Percentiles rank a stretch among this genome's conserved stretches.
phyloP scores from a whole-genome alignment of 2,113 vertebrate genomes.

The Ceratotherium simum region DNA sequence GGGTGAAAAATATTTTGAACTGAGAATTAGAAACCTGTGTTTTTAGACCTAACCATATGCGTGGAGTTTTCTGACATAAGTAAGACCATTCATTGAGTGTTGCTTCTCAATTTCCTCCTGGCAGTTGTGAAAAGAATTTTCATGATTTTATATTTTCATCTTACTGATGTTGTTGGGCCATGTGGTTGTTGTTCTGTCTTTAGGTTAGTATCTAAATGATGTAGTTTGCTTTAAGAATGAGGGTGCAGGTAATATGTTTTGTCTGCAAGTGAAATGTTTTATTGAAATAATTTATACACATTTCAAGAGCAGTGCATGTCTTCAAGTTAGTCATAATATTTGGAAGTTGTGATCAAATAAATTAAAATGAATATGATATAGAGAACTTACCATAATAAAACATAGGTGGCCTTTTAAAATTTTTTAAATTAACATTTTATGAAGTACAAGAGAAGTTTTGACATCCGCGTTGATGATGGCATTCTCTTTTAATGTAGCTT shows the following conservation, averaged over 20 bases:
- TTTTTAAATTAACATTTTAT: constrained; percentile 60
- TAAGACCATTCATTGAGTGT: neutral
- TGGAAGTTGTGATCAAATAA: constrained; percentile 50
- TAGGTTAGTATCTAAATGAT: constrained; percentile 8
- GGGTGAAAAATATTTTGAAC: neutral
- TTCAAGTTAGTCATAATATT: constrained; percentile 24
- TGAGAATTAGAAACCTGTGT: neutral
- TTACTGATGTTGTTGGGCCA: neutral
- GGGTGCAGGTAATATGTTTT: neutral
- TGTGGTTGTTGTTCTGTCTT: neutral
- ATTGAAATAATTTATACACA: constrained; percentile 1
- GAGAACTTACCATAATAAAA: neutral
- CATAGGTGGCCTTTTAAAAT: neutral
- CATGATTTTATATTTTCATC: constrained; percentile 30
- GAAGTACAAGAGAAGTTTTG: constrained; percentile 71
- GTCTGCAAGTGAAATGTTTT: constrained; percentile 20
- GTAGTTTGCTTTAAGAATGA: constrained; percentile 33
- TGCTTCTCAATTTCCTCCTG: neutral
- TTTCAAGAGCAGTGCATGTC: neutral
- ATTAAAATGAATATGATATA: constrained; percentile 30
- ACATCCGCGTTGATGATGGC: constrained; percentile 37
- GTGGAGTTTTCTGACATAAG: neutral
- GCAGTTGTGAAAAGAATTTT: neutral
- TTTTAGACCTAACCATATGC: neutral
- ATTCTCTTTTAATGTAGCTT: constrained; percentile 78